Evolutionary conservation across 2,888 invertebrate species (phyloP).

Genomic region (Eueremaeus valkanovi): DNA sequence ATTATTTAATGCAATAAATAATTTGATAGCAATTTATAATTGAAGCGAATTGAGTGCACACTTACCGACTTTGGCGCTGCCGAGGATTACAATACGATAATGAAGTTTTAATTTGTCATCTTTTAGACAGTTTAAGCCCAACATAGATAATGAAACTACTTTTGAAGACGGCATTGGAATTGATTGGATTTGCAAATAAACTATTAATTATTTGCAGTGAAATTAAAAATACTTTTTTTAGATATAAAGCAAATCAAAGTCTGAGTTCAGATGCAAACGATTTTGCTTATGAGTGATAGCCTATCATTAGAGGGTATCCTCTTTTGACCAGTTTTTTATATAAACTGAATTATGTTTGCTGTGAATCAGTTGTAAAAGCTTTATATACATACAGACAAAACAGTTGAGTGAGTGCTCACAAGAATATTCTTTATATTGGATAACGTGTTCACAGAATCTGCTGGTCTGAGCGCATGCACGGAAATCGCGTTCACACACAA

Average conservation of each 20-base stretch:
- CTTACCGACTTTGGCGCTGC: slow-evolving; percentile 74
- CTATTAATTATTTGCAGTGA: neutral
- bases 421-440: too few relatives aligned
- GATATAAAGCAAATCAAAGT: neutral
- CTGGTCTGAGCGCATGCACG: slow-evolving; percentile 11
- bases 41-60: neutral
- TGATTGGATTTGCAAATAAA: neutral
- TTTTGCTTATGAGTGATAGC: neutral
- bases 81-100: slow-evolving; percentile 71
- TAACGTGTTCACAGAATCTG: neutral
- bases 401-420: neutral
- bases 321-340: neutral
- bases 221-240: neutral
- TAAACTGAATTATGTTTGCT: neutral
- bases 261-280: neutral
- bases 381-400: neutral
- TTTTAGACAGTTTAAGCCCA: slow-evolving; percentile 1
- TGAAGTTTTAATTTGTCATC: slow-evolving; percentile 40
- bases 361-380: neutral
- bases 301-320: neutral
- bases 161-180: slow-evolving; percentile 19
- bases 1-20: too few relatives aligned
- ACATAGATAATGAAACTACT: neutral
- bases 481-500: too few relatives aligned
- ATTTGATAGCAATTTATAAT: neutral